Conservation (phyloP, 2,797 vertebrate species). For the Astyanax mexicanus region DNA sequence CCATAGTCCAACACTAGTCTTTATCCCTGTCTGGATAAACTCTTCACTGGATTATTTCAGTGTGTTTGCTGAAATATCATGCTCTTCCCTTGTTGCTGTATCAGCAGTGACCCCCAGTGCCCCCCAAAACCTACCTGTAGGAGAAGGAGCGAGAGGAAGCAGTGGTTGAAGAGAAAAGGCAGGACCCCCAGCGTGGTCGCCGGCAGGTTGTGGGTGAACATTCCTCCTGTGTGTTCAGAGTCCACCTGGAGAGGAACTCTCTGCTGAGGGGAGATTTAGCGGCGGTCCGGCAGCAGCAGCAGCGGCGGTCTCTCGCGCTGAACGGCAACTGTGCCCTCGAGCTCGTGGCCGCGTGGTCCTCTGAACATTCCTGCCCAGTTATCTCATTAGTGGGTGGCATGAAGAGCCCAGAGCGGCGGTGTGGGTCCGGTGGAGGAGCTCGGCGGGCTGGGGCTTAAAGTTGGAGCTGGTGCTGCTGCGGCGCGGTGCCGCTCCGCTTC, state of each 20-base stretch:
- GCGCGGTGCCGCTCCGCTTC: conserved; percentile 33
- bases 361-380: conserved; percentile 60
- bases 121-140: conserved; percentile 78
- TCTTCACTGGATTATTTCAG: too few species aligned
- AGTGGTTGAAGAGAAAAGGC: conserved; percentile 79
- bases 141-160: conserved; percentile 78
- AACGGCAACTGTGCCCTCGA: conserved; percentile 48
- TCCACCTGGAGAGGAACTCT: conserved; percentile 55
- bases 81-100: background rate
- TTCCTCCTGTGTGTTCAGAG: conserved; percentile 59
- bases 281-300: conserved; percentile 53
- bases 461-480: conserved; percentile 47
- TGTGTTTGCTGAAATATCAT: background rate
- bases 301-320: conserved; percentile 52
- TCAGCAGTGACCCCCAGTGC: background rate
- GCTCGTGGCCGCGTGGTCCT: conserved; percentile 47
- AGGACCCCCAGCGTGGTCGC: conserved; percentile 66
- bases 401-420: conserved; percentile 43
- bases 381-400: conserved; percentile 57
- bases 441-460: conserved; percentile 52
- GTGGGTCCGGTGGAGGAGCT: conserved; percentile 37
- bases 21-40: too few species aligned
- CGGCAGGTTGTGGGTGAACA: conserved; percentile 59
- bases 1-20: too few species aligned
- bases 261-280: conserved; percentile 52